Percentiles rank a stretch among this genome's conserved stretches.
These are phyloP conservation scores for Streptopelia turtur DNA, from an alignment of 2,797 vertebrate species.

Conservation along the genomic window DNA sequence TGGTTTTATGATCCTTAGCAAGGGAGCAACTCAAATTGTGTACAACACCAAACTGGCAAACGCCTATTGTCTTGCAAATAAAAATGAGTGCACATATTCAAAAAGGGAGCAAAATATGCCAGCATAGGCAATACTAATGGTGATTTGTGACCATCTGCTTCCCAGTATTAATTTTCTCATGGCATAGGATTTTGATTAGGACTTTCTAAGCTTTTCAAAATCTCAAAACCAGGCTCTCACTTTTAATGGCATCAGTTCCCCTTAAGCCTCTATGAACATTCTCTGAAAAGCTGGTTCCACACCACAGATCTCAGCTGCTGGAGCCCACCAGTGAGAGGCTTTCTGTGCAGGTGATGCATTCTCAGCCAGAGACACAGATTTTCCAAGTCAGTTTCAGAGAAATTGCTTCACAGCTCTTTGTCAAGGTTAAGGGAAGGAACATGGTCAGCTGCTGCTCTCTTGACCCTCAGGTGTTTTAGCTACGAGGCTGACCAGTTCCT, in stretches of 20 bases:
- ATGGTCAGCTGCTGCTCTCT: not conserved
- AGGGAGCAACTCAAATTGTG: not conserved
- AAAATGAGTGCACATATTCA: not conserved
- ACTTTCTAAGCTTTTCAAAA: not conserved
- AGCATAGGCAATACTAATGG: not conserved
- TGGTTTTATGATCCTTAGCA: not conserved
- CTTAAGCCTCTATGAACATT: not conserved
- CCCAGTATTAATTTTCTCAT: not conserved
- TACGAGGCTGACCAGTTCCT: not conserved
- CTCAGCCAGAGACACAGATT: not conserved
- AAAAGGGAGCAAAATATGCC: not conserved
- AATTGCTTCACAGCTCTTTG: not conserved
- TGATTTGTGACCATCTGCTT: not conserved
- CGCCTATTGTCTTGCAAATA: not conserved
- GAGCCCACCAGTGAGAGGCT: not conserved
- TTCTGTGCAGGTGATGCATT: not conserved
- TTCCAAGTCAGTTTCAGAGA: not conserved
- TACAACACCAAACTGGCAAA: not conserved
- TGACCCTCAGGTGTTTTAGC: not conserved
- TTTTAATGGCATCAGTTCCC: not conserved
- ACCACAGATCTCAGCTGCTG: not conserved
- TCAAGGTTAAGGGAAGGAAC: not conserved
- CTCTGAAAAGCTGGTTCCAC: not conserved
- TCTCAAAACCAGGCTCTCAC: not conserved
- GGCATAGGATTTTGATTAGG: not conserved